Percentiles rank a stretch among this genome's conserved stretches.
Conservation (phyloP, 2,113 vertebrate species). For the Nasalis larvatus region DNA sequence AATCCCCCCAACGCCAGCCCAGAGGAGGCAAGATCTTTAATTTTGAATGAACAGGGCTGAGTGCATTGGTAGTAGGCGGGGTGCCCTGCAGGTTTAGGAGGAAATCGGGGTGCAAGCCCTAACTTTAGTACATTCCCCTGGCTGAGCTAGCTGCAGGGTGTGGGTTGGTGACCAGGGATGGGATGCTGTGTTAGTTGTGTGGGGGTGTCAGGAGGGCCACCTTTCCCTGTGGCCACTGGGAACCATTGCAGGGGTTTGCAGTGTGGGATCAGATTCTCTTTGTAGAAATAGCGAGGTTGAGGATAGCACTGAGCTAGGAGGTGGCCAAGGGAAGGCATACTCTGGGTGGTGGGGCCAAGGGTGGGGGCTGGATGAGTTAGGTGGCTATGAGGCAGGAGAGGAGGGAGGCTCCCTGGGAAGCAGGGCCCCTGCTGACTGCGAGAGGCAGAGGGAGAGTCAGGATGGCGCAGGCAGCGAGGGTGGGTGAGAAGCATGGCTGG, state of each 20-base stretch:
- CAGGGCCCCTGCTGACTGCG: background rate
- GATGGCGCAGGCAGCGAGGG: background rate
- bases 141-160: background rate
- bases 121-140: background rate
- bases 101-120: background rate
- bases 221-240: background rate
- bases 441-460: background rate
- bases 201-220: fast-evolving
- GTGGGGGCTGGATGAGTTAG: background rate
- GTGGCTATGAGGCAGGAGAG: background rate
- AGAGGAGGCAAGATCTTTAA: background rate
- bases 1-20: background rate
- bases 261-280: background rate
- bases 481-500: background rate
- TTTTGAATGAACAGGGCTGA: background rate
- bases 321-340: background rate
- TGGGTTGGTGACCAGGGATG: background rate
- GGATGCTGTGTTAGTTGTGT: background rate
- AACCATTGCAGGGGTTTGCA: background rate
- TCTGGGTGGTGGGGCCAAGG: background rate
- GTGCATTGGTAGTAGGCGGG: background rate
- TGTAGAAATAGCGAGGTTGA: background rate
- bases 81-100: background rate
- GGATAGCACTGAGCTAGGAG: background rate
- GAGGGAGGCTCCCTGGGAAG: background rate